These are phyloP conservation scores for Drosophila monieri DNA, from an alignment of 2,888 invertebrate species.

Conservation along the genomic window DNA sequence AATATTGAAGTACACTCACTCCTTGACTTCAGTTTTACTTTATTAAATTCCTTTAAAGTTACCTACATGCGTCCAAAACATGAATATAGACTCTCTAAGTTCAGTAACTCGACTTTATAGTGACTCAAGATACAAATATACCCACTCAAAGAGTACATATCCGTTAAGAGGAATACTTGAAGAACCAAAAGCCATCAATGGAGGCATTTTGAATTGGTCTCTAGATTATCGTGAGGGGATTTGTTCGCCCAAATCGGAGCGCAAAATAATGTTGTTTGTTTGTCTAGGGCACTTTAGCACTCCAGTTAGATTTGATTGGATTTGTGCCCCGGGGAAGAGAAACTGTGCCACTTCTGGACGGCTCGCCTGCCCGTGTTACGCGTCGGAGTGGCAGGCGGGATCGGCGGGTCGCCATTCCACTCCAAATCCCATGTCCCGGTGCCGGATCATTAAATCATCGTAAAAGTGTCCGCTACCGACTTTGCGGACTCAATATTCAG, in stretches of 20 bases:
- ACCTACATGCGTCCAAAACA: too few species aligned
- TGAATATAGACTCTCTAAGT: too few species aligned
- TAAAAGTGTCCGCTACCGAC: constrained; percentile 61
- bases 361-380: constrained; percentile 66
- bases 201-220: constrained; percentile 37
- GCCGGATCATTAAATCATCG: constrained; percentile 58
- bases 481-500: constrained; percentile 54
- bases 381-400: constrained; percentile 36
- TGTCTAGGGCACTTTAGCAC: constrained; percentile 31
- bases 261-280: constrained; percentile 43
- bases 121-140: not conserved
- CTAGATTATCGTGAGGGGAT: constrained; percentile 69
- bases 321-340: constrained; percentile 44
- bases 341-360: constrained; percentile 68
- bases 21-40: too few species aligned
- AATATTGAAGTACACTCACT: not conserved
- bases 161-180: not conserved
- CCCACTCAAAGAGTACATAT: not conserved
- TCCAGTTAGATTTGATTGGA: constrained; percentile 57
- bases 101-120: not conserved
- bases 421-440: constrained; percentile 16
- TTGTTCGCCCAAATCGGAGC: constrained; percentile 59
- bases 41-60: too few species aligned
- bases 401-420: constrained; percentile 5
- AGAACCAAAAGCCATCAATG: constrained; percentile 27